Evolutionary conservation across 2,797 vertebrate species (phyloP).

Genomic region (Caiman crocodilus): DNA sequence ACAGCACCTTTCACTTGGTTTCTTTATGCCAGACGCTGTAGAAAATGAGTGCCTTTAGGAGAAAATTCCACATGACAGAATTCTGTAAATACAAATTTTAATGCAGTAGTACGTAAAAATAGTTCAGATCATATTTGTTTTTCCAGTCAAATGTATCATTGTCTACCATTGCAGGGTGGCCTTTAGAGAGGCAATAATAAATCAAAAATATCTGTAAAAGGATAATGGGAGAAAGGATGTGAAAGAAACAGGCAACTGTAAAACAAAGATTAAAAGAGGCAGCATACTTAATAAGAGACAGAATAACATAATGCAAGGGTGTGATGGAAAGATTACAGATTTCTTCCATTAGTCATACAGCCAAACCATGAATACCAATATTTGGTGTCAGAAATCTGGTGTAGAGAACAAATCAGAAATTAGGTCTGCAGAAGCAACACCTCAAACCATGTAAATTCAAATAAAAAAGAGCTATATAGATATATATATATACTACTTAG

Average conservation of each 20-base stretch:
- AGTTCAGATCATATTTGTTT: constrained; percentile 33
- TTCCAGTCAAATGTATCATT: constrained; percentile 38
- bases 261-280: constrained; percentile 68
- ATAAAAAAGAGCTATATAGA: not conserved
- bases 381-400: constrained; percentile 37
- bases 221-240: constrained; percentile 64
- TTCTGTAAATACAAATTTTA: not conserved
- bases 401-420: constrained; percentile 44
- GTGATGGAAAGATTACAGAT: constrained; percentile 70
- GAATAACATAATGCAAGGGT: constrained; percentile 64
- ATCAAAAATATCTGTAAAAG: constrained; percentile 65
- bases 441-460: constrained; percentile 1
- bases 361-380: constrained; percentile 66
- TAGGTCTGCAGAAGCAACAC: constrained; percentile 56
- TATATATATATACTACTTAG: not conserved
- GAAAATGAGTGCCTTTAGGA: not conserved
- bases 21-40: not conserved
- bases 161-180: not conserved
- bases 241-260: constrained; percentile 66
- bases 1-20: not conserved
- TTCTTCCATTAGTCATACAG: constrained; percentile 75
- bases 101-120: constrained; percentile 19
- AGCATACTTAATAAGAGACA: constrained; percentile 67
- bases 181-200: constrained; percentile 47
- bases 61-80: not conserved